These are phyloP conservation scores for Geophilus truncorum DNA, from an alignment of 2,888 invertebrate species.

Conservation along the genomic window DNA sequence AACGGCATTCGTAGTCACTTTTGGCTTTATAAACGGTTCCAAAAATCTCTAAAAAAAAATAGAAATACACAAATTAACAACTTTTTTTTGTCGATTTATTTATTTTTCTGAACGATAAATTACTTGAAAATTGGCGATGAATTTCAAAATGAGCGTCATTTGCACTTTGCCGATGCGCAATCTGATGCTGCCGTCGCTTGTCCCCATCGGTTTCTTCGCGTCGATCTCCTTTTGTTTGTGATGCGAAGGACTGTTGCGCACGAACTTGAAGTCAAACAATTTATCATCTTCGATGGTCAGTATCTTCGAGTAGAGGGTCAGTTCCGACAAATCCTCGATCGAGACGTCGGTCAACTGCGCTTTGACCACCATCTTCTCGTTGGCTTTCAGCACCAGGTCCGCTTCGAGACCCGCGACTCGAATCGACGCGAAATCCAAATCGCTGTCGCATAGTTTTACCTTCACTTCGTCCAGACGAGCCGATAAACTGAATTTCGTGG, in stretches of 20 bases:
- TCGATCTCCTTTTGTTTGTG: constrained; percentile 54
- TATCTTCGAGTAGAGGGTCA: constrained; percentile 71
- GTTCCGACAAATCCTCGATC: constrained; percentile 66
- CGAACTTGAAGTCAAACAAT: constrained; percentile 71
- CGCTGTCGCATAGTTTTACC: constrained; percentile 64
- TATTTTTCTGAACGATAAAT: too few species aligned
- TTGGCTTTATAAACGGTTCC: constrained; percentile 47
- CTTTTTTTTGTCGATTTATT: not conserved
- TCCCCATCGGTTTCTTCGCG: constrained; percentile 52
- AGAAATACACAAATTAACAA: not conserved
- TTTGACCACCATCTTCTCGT: constrained; percentile 68
- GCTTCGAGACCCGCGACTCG: constrained; percentile 62
- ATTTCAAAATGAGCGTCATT: constrained; percentile 58
- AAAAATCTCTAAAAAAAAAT: constrained; percentile 45
- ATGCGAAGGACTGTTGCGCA: constrained; percentile 60
- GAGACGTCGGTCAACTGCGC: constrained; percentile 62
- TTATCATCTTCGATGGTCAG: constrained; percentile 73
- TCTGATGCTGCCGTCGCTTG: constrained; percentile 65
- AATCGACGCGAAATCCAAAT: constrained; percentile 63
- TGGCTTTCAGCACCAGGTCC: constrained; percentile 70
- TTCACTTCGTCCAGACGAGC: constrained; percentile 60
- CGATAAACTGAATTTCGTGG: constrained; percentile 68
- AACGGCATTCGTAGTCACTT: constrained; percentile 42
- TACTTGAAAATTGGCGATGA: constrained; percentile 49
- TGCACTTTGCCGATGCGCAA: constrained; percentile 67